Percentiles rank a stretch among this genome's conserved stretches.
phyloP scores from a whole-genome alignment of 1,140 invertebrate species.

The Lutraria rhynchaena region DNA sequence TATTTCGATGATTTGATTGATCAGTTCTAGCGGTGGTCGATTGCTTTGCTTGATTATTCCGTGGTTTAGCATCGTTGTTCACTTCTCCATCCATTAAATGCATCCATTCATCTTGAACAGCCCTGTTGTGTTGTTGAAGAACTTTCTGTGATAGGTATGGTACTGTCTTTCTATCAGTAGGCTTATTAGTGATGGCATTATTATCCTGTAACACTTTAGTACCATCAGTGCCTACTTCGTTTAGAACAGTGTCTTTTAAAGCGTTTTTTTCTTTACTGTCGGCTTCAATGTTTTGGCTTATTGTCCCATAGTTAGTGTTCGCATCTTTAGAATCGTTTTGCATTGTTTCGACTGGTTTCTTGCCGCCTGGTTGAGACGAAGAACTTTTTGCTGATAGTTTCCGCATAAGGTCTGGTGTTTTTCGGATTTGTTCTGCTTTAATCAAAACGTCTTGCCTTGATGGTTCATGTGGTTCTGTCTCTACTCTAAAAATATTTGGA shows the following conservation, averaged over 20 bases:
- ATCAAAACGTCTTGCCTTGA: conserved; percentile 30
- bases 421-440: conserved; percentile 1
- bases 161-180: neutral
- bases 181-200: too few species aligned
- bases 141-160: conserved; percentile 26
- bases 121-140: conserved; percentile 9
- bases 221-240: neutral
- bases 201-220: too few species aligned
- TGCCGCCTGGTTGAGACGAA: conserved; percentile 2
- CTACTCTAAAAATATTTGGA: conserved; percentile 45
- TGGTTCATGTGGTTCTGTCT: conserved; percentile 33
- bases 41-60: neutral
- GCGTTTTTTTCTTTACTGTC: neutral
- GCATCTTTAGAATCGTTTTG: too few species aligned
- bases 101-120: conserved; percentile 23
- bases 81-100: conserved; percentile 37
- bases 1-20: neutral
- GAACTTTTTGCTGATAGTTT: neutral
- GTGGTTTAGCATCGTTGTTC: neutral
- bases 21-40: conserved; percentile 18
- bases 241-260: neutral
- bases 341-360: too few species aligned
- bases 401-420: conserved; percentile 2
- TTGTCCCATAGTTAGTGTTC: too few species aligned
- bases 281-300: neutral